Conservation (phyloP, 2,888 invertebrate genomes). For the Lasioglossum calceatum region DNA sequence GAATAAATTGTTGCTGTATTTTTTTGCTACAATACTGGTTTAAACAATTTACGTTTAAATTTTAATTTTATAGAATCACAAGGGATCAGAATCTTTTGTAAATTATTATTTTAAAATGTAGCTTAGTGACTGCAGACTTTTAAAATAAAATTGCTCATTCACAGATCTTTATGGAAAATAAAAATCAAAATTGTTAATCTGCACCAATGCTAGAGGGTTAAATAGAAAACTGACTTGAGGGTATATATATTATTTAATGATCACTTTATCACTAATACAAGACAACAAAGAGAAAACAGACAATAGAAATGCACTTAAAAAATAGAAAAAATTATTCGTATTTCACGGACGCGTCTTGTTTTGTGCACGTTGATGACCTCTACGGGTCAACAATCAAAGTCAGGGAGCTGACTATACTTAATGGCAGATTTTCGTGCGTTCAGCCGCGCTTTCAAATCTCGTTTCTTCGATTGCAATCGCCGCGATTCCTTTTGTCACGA, state of each 20-base stretch:
- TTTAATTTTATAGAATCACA: neutral
- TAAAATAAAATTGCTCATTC: neutral
- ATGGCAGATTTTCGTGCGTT: slow-evolving; percentile 5
- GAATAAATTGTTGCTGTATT: neutral
- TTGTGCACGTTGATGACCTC: neutral
- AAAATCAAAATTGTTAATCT: neutral
- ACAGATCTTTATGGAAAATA: neutral
- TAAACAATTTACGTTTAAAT: neutral
- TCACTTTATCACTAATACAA: neutral
- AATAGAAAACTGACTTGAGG: neutral
- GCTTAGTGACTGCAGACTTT: neutral
- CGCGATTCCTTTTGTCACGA: neutral
- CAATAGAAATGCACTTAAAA: neutral
- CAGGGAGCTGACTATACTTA: neutral
- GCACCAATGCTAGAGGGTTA: neutral
- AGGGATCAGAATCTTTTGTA: neutral
- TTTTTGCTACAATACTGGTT: neutral
- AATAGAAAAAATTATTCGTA: neutral
- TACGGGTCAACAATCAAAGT: neutral
- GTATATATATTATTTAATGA: neutral
- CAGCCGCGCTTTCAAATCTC: neutral
- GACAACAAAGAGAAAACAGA: neutral
- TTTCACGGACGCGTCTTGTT: neutral
- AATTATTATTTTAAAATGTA: neutral
- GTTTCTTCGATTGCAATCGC: neutral